Percentiles rank a stretch among this genome's conserved stretches.
These are phyloP conservation scores for Crax fasciolata DNA, from an alignment of 2,797 vertebrate species.

Conservation along the genomic window DNA sequence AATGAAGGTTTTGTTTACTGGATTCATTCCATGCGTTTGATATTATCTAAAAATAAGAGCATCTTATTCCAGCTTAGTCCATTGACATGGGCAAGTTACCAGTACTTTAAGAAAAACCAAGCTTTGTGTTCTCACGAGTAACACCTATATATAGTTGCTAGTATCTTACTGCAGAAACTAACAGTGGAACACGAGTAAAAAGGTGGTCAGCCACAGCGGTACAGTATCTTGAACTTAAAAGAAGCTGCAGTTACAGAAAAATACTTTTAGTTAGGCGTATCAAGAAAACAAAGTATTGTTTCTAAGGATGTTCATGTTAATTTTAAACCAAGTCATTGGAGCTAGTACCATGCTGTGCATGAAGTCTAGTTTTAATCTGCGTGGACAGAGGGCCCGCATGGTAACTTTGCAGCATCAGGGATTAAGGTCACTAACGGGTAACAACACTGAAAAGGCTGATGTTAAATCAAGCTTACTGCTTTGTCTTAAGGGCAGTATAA, in stretches of 20 bases:
- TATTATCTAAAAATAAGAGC: neutral
- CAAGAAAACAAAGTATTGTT: neutral
- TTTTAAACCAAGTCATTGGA: neutral
- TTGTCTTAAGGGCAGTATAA: neutral
- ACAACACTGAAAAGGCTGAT: neutral
- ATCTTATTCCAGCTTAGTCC: neutral
- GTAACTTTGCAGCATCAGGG: neutral
- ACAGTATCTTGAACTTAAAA: neutral
- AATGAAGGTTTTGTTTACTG: neutral
- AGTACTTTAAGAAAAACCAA: neutral
- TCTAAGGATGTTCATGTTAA: neutral
- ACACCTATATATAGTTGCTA: neutral
- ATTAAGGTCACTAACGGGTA: neutral
- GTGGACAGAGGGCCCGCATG: neutral
- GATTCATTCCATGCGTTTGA: neutral
- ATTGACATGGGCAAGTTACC: neutral
- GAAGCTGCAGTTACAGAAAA: neutral
- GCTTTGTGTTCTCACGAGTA: neutral
- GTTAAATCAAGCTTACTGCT: neutral
- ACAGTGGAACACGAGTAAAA: neutral
- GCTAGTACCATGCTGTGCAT: neutral
- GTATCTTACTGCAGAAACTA: neutral
- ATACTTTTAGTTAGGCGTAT: neutral
- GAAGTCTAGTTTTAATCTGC: neutral
- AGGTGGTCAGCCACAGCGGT: neutral